Percentiles rank a stretch among this genome's conserved stretches.
Conservation (phyloP, 2,113 vertebrate species). For the Crotalus helleri region DNA sequence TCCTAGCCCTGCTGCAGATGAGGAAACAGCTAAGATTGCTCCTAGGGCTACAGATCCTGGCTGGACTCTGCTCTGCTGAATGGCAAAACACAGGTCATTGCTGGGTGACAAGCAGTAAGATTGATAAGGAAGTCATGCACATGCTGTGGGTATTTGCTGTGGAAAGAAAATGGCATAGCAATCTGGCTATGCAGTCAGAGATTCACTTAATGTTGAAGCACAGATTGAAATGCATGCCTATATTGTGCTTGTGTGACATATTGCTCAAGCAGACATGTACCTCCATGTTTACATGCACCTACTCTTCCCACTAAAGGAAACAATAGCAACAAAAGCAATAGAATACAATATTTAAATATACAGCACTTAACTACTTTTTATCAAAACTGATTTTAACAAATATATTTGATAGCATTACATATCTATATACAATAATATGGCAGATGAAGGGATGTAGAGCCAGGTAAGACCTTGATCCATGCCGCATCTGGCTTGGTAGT, state of each 20-base stretch:
- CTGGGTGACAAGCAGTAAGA: neutral
- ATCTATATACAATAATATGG: neutral
- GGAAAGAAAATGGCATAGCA: neutral
- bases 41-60: neutral
- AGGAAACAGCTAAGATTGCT: neutral
- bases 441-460: neutral
- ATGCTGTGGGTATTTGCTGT: neutral
- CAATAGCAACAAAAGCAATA: neutral
- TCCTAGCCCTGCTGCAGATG: neutral
- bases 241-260: neutral
- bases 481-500: neutral
- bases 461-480: neutral
- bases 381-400: neutral
- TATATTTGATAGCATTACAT: neutral
- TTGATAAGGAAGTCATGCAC: neutral
- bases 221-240: neutral
- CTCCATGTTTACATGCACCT: neutral
- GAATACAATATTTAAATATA: neutral
- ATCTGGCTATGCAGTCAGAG: neutral
- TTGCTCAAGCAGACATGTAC: neutral
- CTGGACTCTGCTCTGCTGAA: constrained; percentile 2
- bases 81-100: neutral
- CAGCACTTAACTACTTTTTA: neutral
- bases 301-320: neutral
- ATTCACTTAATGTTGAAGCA: neutral